Evolutionary conservation across 2,888 invertebrate species (phyloP), one percentile per base, ranked within the genome.

Genomic region (Flexamia atlantica): DNA sequence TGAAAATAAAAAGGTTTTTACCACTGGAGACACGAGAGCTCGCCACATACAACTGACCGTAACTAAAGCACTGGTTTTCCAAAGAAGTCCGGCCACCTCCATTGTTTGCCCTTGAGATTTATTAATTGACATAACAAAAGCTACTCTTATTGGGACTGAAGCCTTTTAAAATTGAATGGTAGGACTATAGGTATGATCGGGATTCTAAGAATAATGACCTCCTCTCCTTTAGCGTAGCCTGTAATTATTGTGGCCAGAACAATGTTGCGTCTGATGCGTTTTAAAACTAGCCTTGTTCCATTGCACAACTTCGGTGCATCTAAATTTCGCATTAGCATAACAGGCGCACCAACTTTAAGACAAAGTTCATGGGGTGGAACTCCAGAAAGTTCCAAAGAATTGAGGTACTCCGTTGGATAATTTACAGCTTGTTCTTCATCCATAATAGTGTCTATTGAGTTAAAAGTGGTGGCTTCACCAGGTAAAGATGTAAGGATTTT

Each of bases 241-340:
- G 84, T 53, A 5, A 85, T 12, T 82, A 88, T 87, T 3, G 86
- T 88, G 30, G 87, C 87, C 85, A 88, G 85, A 72, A 88, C 87
- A 10, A 88, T 85, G 79, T 88, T 88, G 68, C 86, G 86, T 80
- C 85, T 86, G 84, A 88, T 60, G 86, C 87, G 85, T 64, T 85
- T 86, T 10, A 87, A 74, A 12, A 82, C 86, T 50, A 89, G 84
- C 36, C 87, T 84, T n/a, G 84, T 89, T 1, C 88, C 88, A 83
- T 89, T 88, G 84, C 88, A 88, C 20, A 53, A 53, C 10, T 53
- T 53, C 14, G 53, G 53, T 23, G 53, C 20, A 23, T 53, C 14
- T 5, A 89, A 84, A 83, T 88, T 88, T 53, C 87, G 84, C 76
- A 88, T 83, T 83, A 88, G 83, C 42, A 87, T 88, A 40, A 88